Base-by-base conservation (phyloP, 1,140 invertebrate species). In the Plectrocnemia conspersa region DNA sequence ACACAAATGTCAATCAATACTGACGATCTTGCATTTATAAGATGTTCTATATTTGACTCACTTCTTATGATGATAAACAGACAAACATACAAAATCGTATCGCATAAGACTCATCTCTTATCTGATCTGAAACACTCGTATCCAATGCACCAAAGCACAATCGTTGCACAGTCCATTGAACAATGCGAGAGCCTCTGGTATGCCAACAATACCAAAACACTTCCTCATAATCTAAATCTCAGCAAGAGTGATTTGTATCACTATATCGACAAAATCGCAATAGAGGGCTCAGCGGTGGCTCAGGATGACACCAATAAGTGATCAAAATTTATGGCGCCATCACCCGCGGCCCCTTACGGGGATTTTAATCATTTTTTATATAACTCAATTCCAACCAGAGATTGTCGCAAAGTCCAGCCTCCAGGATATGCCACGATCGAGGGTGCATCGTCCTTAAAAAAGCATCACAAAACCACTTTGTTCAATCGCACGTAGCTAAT, bases 351-450 rank as follows among this genome's bases (percentile, higher is more conserved):
- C 47, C 55, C 42, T 41, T 23, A 52, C 11, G 16, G 55, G 33
- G 59, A 61, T 61, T 61, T 61, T 61, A 23, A 23, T 21, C 45
- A 19, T 55, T 29, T 3, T 48, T 32, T 32, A 9, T 48, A 7
- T 36, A 27, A 16, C 38, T 42, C n/a, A 32, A 9, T n/a, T n/a
- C n/a, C n/a, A 19, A 5, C 15, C 29, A 29, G 54, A 36, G 19
- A 33, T 36, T 25, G 15, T 61, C 47, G 47, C 55, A 61, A 46
- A 58, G 47, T 61, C 59, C 59, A 61, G 59, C 59, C 59, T 61
- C 59, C 59, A 54, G 55, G 52, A 40, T 10, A 36, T 47, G 24
- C 35, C 25, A 15, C 21, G 40, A 46, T 18, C 7, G 36, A 38
- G 33, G 9, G 19, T 29, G 25, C 46, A 29, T 61, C 59, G 52